These are phyloP conservation scores for Pollicipes pollicipes DNA, from an alignment of 1,140 invertebrate species.

Conservation along the genomic window DNA sequence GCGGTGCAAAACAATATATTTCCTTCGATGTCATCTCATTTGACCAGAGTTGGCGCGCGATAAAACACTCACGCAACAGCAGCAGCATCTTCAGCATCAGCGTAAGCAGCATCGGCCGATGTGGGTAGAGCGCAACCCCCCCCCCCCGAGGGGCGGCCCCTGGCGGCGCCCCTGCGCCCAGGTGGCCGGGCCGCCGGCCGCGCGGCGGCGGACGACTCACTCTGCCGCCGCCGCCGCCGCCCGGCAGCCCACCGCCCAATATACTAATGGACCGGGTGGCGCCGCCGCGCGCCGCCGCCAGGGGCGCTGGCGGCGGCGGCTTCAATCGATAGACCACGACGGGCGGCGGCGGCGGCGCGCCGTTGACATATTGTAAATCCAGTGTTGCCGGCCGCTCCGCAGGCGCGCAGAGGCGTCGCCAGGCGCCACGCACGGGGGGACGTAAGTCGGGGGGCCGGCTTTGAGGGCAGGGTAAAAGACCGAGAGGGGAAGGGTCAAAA, in stretches of 20 bases:
- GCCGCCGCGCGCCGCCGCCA: slow-evolving; percentile 12
- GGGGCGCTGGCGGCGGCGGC: slow-evolving; percentile 16
- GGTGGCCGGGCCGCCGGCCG: neutral
- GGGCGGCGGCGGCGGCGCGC: slow-evolving; percentile 15
- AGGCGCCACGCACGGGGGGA: too few relatives aligned
- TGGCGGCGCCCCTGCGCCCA: neutral
- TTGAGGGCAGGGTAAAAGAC: too few relatives aligned
- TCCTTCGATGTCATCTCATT: too few relatives aligned
- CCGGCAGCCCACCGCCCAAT: slow-evolving; percentile 27
- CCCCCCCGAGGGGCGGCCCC: too few relatives aligned
- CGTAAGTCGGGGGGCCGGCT: too few relatives aligned
- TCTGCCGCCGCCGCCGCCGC: neutral
- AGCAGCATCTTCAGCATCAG: too few relatives aligned
- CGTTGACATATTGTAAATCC: slow-evolving; percentile 13
- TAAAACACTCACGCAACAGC: too few relatives aligned
- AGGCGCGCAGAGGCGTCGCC: slow-evolving; percentile 33
- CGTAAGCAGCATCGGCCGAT: too few relatives aligned
- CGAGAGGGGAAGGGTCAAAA: too few relatives aligned
- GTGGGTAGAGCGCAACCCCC: too few relatives aligned
- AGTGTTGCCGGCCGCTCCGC: slow-evolving; percentile 28
- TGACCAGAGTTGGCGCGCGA: too few relatives aligned
- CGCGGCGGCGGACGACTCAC: neutral
- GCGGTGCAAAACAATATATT: too few relatives aligned
- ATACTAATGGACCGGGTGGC: slow-evolving; percentile 23
- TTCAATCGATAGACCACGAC: slow-evolving; percentile 15